Conservation (phyloP, 1,140 invertebrate species). For the Mya arenaria region DNA sequence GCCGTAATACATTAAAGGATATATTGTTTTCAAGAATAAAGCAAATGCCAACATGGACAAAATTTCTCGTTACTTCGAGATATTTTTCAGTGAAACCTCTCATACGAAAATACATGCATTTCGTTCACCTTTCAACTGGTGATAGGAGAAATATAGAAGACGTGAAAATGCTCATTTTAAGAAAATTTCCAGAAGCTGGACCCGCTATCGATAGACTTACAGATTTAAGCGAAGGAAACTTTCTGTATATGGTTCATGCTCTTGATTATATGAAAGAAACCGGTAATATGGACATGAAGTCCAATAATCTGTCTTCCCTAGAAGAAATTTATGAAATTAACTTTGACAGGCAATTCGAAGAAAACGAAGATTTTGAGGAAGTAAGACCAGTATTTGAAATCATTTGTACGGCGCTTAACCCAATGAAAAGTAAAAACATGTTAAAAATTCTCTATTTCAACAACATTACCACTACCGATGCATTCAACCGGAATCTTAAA, state of each 20-base stretch:
- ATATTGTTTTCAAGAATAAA: slow-evolving; percentile 1
- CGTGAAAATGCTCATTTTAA: slow-evolving; percentile 1
- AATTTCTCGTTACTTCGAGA: slow-evolving; percentile 27
- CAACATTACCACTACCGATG: neutral
- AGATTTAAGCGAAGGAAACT: slow-evolving; percentile 26
- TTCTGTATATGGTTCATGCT: slow-evolving; percentile 27
- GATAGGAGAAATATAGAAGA: slow-evolving; percentile 18
- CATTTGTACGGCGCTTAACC: slow-evolving; percentile 18
- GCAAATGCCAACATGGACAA: slow-evolving; percentile 10
- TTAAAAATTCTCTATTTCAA: neutral
- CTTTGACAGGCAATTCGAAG: slow-evolving; percentile 22
- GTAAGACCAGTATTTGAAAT: slow-evolving; percentile 21
- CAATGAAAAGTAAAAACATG: neutral
- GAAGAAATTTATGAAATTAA: slow-evolving; percentile 40
- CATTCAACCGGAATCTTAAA: too few relatives aligned
- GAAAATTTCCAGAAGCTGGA: neutral
- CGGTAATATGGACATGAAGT: neutral
- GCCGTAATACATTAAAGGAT: neutral
- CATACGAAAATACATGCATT: neutral
- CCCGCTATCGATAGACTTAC: neutral
- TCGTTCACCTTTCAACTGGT: neutral
- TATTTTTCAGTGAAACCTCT: neutral
- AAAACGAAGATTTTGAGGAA: neutral
- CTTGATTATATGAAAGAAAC: neutral
- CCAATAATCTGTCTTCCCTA: slow-evolving; percentile 1